A percentile compares a stretch with the other conserved stretches of the same genome.
phyloP scores from a whole-genome alignment of 2,888 invertebrate genomes.

The Drosophila ezoana region DNA sequence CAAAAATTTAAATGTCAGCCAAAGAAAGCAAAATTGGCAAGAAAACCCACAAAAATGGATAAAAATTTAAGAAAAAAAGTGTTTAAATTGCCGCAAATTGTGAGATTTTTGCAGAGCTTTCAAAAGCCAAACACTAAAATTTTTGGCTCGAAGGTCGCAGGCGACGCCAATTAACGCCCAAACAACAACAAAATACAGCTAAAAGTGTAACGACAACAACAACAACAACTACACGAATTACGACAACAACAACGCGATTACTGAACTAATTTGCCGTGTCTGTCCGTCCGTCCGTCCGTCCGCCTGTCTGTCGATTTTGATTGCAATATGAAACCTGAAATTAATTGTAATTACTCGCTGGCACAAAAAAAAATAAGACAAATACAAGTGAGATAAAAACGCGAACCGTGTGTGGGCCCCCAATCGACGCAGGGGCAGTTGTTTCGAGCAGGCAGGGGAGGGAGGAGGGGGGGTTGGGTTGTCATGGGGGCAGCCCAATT shows the following conservation, averaged over 20 bases:
- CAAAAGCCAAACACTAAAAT: constrained; percentile 24
- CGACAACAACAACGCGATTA: constrained; percentile 43
- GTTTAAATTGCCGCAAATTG: constrained; percentile 23
- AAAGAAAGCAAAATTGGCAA: constrained; percentile 46
- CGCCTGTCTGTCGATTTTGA: constrained; percentile 57
- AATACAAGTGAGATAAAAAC: constrained; percentile 33
- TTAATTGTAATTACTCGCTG: constrained; percentile 72
- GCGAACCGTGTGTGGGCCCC: constrained; percentile 28
- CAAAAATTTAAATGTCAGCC: constrained; percentile 43
- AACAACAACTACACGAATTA: constrained; percentile 22
- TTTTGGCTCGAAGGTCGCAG: constrained; percentile 49
- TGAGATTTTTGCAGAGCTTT: constrained; percentile 25
- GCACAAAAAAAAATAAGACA: constrained; percentile 20
- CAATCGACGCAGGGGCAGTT: background rate
- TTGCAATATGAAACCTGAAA: constrained; percentile 74
- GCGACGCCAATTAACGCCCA: constrained; percentile 48
- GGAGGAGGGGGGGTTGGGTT: background rate
- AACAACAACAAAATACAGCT: constrained; percentile 17
- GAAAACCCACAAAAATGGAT: constrained; percentile 10
- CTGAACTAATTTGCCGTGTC: constrained; percentile 55
- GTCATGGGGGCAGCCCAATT: constrained; percentile 27
- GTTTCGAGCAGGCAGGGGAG: no score
- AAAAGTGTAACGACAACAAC: constrained; percentile 8
- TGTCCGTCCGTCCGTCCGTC: constrained; percentile 8
- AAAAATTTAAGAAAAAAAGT: constrained; percentile 22